Evolutionary conservation across 2,888 invertebrate species (phyloP).

Genomic region (Conomelus anceps): DNA sequence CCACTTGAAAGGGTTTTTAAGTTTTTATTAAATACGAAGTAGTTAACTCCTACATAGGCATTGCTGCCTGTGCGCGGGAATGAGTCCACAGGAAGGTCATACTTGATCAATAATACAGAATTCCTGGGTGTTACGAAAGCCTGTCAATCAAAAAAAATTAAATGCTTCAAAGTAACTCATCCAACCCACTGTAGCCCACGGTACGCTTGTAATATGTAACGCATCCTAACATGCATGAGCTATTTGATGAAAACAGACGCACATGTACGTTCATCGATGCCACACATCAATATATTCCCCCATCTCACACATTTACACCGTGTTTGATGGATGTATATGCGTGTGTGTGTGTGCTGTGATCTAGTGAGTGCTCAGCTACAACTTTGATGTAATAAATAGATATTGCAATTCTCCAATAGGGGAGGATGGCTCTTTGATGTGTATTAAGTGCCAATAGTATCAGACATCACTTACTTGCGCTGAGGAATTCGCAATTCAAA

Average conservation of each 20-base stretch:
- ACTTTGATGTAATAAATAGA: neutral
- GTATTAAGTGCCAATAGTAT: neutral
- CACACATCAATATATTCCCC: neutral
- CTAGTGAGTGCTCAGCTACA: neutral
- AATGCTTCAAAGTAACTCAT: too few relatives aligned
- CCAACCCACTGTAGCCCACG: too few relatives aligned
- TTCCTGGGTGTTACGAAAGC: too few relatives aligned
- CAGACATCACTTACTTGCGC: neutral
- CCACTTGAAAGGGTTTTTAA: too few relatives aligned
- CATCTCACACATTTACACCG: neutral
- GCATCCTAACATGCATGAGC: neutral
- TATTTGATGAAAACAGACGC: neutral
- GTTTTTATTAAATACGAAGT: too few relatives aligned
- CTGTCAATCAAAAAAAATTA: too few relatives aligned
- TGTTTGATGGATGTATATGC: neutral
- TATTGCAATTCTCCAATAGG: neutral
- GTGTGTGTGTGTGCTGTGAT: neutral
- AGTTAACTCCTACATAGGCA: too few relatives aligned
- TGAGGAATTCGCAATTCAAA: neutral
- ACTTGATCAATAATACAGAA: too few relatives aligned
- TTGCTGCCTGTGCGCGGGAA: too few relatives aligned
- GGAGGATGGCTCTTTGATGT: neutral
- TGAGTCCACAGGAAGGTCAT: too few relatives aligned
- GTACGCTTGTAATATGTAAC: too few relatives aligned
- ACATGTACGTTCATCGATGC: neutral